Conservation (phyloP, 2,113 vertebrate species). For the Upupa epops region DNA sequence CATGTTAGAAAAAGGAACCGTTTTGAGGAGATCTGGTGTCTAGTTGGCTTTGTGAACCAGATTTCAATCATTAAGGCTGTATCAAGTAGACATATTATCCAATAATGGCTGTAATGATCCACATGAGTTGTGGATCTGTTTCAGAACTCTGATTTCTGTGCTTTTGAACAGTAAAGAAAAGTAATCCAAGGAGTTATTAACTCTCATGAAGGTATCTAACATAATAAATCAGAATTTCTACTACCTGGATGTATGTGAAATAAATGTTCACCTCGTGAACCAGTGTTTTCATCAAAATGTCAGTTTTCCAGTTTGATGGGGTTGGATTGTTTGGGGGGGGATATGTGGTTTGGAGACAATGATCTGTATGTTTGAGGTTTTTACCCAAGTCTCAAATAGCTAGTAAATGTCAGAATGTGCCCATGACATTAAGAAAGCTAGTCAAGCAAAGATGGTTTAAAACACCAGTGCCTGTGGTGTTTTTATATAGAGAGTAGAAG, state of each 20-base stretch:
- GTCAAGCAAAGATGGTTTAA: constrained; percentile 10
- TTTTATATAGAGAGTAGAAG: constrained; percentile 3
- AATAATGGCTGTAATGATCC: neutral
- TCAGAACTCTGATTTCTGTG: neutral
- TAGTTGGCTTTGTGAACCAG: neutral
- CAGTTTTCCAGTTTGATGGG: no score
- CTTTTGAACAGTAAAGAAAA: neutral
- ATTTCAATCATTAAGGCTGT: neutral
- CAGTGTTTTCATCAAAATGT: neutral
- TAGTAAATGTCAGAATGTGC: constrained; percentile 25
- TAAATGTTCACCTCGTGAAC: neutral
- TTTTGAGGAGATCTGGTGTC: neutral
- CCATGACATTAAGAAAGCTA: constrained; percentile 32
- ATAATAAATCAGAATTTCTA: neutral
- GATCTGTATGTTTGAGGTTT: neutral
- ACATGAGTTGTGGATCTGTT: neutral
- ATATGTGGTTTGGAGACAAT: neutral
- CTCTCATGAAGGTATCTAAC: neutral
- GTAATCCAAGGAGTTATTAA: neutral
- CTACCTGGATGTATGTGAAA: neutral
- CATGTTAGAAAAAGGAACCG: neutral
- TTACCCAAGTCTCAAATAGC: constrained; percentile 3
- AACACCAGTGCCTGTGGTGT: constrained; percentile 25
- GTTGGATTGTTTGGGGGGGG: no score
- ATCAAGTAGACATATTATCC: neutral